Percentiles rank a stretch among this genome's conserved stretches.
These are phyloP conservation scores for Caenorhabditis sp. DNA, from an alignment of 2,888 invertebrate genomes.

Conservation along the genomic window DNA sequence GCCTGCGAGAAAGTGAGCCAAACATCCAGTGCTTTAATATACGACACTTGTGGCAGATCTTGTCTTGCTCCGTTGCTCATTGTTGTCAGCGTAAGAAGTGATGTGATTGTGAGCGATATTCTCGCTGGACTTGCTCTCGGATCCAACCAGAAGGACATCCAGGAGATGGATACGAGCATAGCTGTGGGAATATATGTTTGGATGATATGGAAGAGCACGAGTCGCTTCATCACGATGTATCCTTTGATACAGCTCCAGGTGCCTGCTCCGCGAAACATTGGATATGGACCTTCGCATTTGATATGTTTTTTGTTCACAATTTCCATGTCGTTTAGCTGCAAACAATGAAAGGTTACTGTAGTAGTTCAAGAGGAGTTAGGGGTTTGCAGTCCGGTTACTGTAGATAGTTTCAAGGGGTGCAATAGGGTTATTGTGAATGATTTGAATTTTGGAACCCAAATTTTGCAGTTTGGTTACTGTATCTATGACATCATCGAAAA, in stretches of 20 bases:
- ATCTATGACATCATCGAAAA: no score
- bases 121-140: constrained; percentile 69
- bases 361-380: no score
- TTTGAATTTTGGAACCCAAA: no score
- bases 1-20: constrained; percentile 70
- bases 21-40: constrained; percentile 69
- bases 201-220: constrained; percentile 69
- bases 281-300: constrained; percentile 64
- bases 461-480: no score
- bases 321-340: constrained; percentile 69
- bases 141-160: constrained; percentile 71
- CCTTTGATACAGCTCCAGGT: constrained; percentile 68
- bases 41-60: constrained; percentile 70
- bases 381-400: no score
- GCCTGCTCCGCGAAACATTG: constrained; percentile 70
- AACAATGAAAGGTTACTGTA: no score
- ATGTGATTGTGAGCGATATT: constrained; percentile 70
- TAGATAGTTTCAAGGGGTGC: no score
- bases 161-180: constrained; percentile 68
- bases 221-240: constrained; percentile 67
- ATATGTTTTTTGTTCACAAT: constrained; percentile 56
- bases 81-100: constrained; percentile 69
- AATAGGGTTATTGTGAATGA: no score
- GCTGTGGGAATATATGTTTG: constrained; percentile 70
- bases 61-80: constrained; percentile 71